phyloP scores from a whole-genome alignment of 30 jellyfish, hydroid and myxozoan genomes.

The Pseudorhiza aurosa region DNA sequence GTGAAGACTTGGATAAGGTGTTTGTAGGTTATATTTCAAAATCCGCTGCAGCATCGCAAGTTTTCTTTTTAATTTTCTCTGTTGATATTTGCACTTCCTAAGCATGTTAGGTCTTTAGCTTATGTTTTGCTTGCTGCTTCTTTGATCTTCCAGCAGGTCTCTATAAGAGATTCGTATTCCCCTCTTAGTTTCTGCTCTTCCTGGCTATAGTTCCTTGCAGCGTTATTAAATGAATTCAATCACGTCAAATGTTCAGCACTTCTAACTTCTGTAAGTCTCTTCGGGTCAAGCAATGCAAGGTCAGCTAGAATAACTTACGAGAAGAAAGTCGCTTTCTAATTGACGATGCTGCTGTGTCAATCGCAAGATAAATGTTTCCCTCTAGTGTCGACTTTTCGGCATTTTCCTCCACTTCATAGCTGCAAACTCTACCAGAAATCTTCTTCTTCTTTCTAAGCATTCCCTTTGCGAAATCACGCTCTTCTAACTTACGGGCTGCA shows the following conservation, averaged over 20 bases:
- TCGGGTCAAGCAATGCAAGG: constrained; percentile 55
- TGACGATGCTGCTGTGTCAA: constrained; percentile 57
- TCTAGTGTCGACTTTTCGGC: constrained; percentile 7
- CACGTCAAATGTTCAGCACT: constrained; percentile 13
- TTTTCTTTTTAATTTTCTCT: constrained; percentile 4
- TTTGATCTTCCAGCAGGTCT: too few species aligned
- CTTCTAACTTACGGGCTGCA: not conserved
- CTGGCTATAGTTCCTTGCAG: constrained; percentile 34
- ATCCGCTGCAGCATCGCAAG: constrained; percentile 1
- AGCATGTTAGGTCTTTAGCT: not conserved
- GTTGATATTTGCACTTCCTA: constrained; percentile 10
- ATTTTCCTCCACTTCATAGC: constrained; percentile 38
- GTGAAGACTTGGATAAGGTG: not conserved
- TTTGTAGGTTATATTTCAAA: not conserved
- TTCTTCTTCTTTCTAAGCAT: constrained; percentile 17
- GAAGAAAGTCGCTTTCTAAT: constrained; percentile 33
- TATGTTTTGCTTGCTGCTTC: too few species aligned
- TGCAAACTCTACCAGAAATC: constrained; percentile 19
- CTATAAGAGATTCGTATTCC: too few species aligned
- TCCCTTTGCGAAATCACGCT: too few species aligned
- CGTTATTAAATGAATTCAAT: constrained; percentile 13
- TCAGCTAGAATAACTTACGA: constrained; percentile 25
- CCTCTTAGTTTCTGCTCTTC: too few species aligned
- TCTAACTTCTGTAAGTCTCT: constrained; percentile 19
- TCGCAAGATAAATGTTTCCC: constrained; percentile 51